These are phyloP conservation scores for Drosophila ambigua DNA, from an alignment of 1,140 invertebrate genomes.

Conservation along the genomic window DNA sequence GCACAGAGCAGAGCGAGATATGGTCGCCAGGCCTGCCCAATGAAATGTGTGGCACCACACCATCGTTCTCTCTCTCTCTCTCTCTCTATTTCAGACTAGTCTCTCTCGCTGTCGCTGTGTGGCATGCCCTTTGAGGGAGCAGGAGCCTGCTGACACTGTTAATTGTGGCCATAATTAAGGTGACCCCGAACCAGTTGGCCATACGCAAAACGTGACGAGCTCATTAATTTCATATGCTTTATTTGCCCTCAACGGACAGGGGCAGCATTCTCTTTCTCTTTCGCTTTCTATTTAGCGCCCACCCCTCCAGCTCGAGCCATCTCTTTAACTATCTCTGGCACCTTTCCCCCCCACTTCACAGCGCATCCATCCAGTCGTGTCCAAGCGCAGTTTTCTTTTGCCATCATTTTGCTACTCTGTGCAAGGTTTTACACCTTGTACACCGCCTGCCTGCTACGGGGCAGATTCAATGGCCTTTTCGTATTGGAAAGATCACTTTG, in stretches of 20 bases:
- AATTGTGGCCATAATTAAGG: slow-evolving; percentile 81
- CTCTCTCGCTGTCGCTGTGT: background rate
- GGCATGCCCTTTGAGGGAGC: background rate
- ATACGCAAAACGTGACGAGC: slow-evolving; percentile 53
- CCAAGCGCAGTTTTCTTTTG: slow-evolving; percentile 20
- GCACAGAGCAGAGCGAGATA: background rate
- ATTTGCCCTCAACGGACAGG: slow-evolving; percentile 35
- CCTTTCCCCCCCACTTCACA: background rate
- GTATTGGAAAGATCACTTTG: too few relatives aligned
- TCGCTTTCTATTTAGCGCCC: too few relatives aligned
- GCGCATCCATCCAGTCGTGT: background rate
- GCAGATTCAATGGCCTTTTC: too few relatives aligned
- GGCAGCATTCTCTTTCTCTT: background rate
- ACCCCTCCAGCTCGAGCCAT: background rate
- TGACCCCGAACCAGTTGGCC: slow-evolving; percentile 48
- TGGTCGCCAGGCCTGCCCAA: slow-evolving; percentile 54
- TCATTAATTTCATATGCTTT: slow-evolving; percentile 68
- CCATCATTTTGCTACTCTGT: too few relatives aligned
- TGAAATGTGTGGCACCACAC: slow-evolving; percentile 56
- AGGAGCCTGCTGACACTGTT: slow-evolving; percentile 57
- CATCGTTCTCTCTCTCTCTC: background rate
- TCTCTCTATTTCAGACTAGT: background rate
- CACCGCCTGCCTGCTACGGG: too few relatives aligned
- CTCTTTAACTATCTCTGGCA: background rate
- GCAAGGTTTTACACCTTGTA: too few relatives aligned